Evolutionary conservation across 2,888 invertebrate genomes (phyloP), one percentile per base, ranked within the genome.

Genomic region (Nymphalis polychloros): DNA sequence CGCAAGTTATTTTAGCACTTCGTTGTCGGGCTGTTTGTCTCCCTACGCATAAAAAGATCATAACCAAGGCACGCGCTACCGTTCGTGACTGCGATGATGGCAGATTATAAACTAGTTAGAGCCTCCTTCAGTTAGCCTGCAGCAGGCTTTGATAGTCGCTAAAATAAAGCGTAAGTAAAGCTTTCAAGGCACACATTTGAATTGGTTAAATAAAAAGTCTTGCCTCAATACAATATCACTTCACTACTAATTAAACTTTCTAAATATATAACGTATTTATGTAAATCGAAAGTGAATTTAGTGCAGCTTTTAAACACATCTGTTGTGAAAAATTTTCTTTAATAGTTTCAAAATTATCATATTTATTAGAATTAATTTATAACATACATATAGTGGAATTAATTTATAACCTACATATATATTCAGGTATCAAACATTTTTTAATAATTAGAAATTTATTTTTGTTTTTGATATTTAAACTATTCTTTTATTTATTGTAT

Each of bases 11-110:
- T 60, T 60, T 60, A 23, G 62, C 50, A 62, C 49, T 35, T 50
- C 31, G 27, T 35, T 64, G 64, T 67, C 67, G 63, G 60, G 41
- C 20, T 60, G 67, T 65, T 69, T 72, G 67, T 72, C 55, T 57
- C 48, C 62, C 31, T 49, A n/a, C 41, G 48, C 59, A 61, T 62
- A 67, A 67, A 67, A 67, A 53, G n/a, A 55, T 68, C 60, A 67
- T 70, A 63, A 69, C 47, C 31, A 27, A 67, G 60, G 60, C 64
- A 72, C 64, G 71, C 71, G 71, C 71, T 71, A 71, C 72, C 69
- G 69, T 69, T 63, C 69, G 71, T 69, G 73, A 69, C 71, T 67
- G 52, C 50, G 71, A 71, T 73, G 69, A 67, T 52, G 65, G 55
- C 41, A 64, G 73, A 71, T 71, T 59, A 59, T 48, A 50, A 68